phyloP scores from a whole-genome alignment of 2,888 invertebrate genomes.

The Tetanocera ferruginea region DNA sequence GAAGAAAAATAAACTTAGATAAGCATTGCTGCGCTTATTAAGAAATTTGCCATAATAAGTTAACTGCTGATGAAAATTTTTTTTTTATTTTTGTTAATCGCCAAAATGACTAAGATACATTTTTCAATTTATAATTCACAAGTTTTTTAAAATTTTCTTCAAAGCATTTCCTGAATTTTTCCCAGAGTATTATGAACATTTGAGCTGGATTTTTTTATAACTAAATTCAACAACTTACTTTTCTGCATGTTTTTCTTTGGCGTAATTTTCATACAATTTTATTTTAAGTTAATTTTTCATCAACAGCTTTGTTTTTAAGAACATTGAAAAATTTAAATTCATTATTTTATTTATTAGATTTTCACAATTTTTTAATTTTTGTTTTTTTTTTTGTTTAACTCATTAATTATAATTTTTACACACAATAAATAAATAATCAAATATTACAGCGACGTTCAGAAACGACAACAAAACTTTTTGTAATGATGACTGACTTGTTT shows the following conservation, averaged over 20 bases:
- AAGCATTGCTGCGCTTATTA: too few species aligned
- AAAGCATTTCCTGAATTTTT: too few species aligned
- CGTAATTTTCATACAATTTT: not conserved
- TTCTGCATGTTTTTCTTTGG: not conserved
- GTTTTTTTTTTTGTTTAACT: not conserved
- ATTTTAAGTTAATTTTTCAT: not conserved
- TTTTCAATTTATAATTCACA: not conserved
- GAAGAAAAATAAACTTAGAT: too few species aligned
- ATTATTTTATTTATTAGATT: not conserved
- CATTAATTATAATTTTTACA: not conserved
- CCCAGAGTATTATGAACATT: too few species aligned
- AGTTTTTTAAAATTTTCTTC: too few species aligned
- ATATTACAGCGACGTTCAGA: constrained; percentile 6
- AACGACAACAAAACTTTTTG: constrained; percentile 33
- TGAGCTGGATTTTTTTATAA: too few species aligned
- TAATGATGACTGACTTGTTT: constrained; percentile 38
- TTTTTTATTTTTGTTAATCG: not conserved
- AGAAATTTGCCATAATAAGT: too few species aligned
- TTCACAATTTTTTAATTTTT: not conserved
- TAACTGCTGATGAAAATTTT: too few species aligned
- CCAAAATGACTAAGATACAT: not conserved
- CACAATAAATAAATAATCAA: not conserved
- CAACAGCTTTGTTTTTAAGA: not conserved
- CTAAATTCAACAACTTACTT: not conserved
- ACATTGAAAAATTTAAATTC: too few species aligned